Conservation (phyloP, 37 sponge, comb jelly and placozoan species). For the Agelas oroides region DNA sequence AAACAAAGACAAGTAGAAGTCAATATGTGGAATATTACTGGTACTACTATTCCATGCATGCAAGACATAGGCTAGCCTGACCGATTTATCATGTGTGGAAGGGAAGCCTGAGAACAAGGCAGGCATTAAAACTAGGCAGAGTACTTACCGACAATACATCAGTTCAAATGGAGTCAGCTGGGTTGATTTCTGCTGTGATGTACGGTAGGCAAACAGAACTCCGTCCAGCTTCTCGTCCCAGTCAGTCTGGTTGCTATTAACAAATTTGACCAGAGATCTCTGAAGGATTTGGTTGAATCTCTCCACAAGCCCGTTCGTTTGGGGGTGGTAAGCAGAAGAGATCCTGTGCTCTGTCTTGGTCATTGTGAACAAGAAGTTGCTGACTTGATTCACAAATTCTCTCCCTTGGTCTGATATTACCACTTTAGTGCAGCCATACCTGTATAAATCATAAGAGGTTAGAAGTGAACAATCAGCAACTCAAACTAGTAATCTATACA, state of each 20-base stretch:
- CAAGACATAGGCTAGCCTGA: too few relatives aligned
- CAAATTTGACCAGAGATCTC: constrained; percentile 26
- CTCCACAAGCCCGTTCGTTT: constrained; percentile 41
- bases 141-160: constrained; percentile 7
- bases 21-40: too few relatives aligned
- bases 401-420: constrained; percentile 43
- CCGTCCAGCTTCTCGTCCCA: constrained; percentile 22
- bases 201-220: constrained; percentile 21
- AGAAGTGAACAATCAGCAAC: background rate
- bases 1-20: too few relatives aligned
- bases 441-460: background rate
- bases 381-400: constrained; percentile 41
- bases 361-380: constrained; percentile 14
- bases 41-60: too few relatives aligned
- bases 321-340: constrained; percentile 49
- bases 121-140: too few relatives aligned
- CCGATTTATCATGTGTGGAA: too few relatives aligned
- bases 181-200: constrained; percentile 25
- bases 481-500: background rate
- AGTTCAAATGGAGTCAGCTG: constrained; percentile 18
- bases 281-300: constrained; percentile 45
- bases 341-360: constrained; percentile 30
- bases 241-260: constrained; percentile 28
- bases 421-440: constrained; percentile 24
- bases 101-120: too few relatives aligned